Conservation (phyloP, 2,888 invertebrate genomes). For the Acleris holmiana region DNA sequence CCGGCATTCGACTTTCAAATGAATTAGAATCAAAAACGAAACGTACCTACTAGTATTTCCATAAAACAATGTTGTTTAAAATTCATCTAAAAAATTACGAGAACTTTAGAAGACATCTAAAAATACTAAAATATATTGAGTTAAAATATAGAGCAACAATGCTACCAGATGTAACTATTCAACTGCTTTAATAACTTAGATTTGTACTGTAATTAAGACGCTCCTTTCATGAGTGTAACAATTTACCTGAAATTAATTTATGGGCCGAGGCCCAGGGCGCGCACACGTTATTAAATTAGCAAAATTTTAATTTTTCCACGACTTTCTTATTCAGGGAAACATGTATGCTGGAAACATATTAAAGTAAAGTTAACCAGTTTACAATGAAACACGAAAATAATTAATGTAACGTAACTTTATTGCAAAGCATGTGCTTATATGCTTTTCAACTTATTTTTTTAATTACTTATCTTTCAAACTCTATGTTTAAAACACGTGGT, state of each 20-base stretch:
- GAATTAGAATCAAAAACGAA: slow-evolving; percentile 73
- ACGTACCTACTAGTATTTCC: slow-evolving; percentile 41
- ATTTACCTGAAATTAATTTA: slow-evolving; percentile 35
- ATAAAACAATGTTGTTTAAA: no score
- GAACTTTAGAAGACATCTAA: no score
- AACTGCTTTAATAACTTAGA: slow-evolving; percentile 11
- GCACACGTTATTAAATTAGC: slow-evolving; percentile 29
- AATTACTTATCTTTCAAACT: no score
- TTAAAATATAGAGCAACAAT: background rate
- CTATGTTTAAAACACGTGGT: no score
- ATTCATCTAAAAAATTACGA: no score
- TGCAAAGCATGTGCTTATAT: no score
- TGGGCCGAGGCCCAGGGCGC: slow-evolving; percentile 16
- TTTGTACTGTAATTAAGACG: slow-evolving; percentile 31
- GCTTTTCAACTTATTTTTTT: no score
- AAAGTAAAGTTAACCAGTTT: no score
- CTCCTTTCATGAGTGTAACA: slow-evolving; percentile 35
- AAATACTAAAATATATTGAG: no score
- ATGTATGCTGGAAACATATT: slow-evolving; percentile 17
- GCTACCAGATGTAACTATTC: slow-evolving; percentile 24
- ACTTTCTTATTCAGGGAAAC: slow-evolving; percentile 20
- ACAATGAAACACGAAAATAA: no score
- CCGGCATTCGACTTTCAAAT: slow-evolving; percentile 68
- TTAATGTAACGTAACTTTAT: no score
- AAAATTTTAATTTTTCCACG: slow-evolving; percentile 21